Percentiles rank a stretch among this genome's conserved stretches.
Evolutionary conservation across 1,140 invertebrate genomes (phyloP).

Genomic region (Drosophila sucinea): DNA sequence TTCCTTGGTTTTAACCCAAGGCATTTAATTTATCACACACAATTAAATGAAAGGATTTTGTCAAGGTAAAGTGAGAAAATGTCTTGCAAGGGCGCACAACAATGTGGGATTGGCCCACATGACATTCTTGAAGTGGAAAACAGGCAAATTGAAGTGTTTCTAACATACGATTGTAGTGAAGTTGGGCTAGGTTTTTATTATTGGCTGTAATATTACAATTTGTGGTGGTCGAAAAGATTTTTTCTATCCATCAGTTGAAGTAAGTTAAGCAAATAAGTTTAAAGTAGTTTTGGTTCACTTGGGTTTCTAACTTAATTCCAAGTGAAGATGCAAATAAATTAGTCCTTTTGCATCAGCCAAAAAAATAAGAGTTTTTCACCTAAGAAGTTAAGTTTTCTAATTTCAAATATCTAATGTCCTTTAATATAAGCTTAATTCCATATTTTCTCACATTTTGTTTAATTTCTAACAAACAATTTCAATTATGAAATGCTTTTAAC

Average conservation of each 20-base stretch:
- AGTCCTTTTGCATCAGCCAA: too few species aligned
- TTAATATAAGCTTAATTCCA: too few species aligned
- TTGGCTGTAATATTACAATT: background rate
- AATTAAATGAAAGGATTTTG: constrained; percentile 63
- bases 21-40: constrained; percentile 63
- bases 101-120: constrained; percentile 47
- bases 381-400: too few species aligned
- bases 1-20: constrained; percentile 2
- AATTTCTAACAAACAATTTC: background rate
- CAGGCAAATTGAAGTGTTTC: background rate
- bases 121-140: constrained; percentile 22
- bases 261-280: too few species aligned
- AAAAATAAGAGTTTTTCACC: too few species aligned
- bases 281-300: too few species aligned
- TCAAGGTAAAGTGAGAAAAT: background rate
- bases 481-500: constrained; percentile 32
- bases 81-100: background rate
- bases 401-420: too few species aligned
- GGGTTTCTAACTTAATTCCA: too few species aligned
- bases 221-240: background rate
- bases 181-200: background rate
- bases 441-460: too few species aligned
- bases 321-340: too few species aligned
- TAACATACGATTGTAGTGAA: background rate
- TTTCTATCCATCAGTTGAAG: background rate